Evolutionary conservation across 2,797 vertebrate genomes (phyloP).

Genomic region (Hypotaenidia philippensis): DNA sequence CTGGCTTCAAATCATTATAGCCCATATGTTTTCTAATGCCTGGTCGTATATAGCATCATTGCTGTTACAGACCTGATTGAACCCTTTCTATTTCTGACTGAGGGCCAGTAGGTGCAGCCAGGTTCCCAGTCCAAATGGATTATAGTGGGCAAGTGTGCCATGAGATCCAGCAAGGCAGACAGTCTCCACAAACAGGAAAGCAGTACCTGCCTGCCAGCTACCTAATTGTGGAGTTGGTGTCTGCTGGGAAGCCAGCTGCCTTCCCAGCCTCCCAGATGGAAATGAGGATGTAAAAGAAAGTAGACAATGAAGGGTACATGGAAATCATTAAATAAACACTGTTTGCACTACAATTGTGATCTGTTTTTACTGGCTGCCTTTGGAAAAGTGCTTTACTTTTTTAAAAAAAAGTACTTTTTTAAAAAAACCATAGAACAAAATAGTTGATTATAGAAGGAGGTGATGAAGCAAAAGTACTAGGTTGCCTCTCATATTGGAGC

Average conservation of each 20-base stretch:
- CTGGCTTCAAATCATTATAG: neutral
- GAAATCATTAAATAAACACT: constrained; percentile 35
- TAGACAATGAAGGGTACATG: constrained; percentile 33
- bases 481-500: neutral
- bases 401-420: no score
- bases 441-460: neutral
- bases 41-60: neutral
- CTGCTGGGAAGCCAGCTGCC: constrained; percentile 68
- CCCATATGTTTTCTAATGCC: neutral
- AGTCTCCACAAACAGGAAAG: neutral
- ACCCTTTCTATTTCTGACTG: neutral
- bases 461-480: neutral
- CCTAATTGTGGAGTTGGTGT: constrained; percentile 50
- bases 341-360: neutral
- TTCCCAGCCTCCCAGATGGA: constrained; percentile 52
- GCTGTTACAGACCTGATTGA: neutral
- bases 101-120: neutral
- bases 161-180: neutral
- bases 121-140: neutral
- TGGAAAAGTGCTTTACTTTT: neutral
- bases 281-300: neutral
- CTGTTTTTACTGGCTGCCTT: neutral
- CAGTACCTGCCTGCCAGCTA: constrained; percentile 51
- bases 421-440: neutral
- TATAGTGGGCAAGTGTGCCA: neutral